These are phyloP conservation scores for Zhengitettix transpicula DNA, from an alignment of 2,888 invertebrate species.

Conservation along the genomic window DNA sequence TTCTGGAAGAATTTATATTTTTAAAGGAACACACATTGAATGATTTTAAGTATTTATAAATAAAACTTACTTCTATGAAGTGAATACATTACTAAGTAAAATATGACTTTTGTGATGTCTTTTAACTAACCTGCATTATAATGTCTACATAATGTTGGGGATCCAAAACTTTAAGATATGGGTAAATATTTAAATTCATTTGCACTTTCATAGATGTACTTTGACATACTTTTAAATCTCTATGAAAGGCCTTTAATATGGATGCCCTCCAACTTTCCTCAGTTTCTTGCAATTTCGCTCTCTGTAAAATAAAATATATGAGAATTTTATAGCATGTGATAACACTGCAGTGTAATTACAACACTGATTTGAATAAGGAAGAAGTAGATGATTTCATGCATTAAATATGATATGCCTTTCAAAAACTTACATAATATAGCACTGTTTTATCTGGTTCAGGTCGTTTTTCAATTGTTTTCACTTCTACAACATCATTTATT, in stretches of 20 bases:
- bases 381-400: neutral
- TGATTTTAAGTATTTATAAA: no score
- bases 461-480: slow-evolving; percentile 42
- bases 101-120: no score
- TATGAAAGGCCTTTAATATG: slow-evolving; percentile 43
- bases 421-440: slow-evolving; percentile 28
- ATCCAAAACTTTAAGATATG: slow-evolving; percentile 48
- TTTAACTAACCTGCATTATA: slow-evolving; percentile 28
- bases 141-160: slow-evolving; percentile 28
- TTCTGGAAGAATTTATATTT: no score
- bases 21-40: no score
- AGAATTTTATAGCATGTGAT: neutral
- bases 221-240: slow-evolving; percentile 49
- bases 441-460: slow-evolving; percentile 23
- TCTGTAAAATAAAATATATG: slow-evolving; percentile 26
- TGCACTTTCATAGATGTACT: slow-evolving; percentile 33
- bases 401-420: neutral
- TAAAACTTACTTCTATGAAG: no score
- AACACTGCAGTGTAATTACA: neutral
- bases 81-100: no score
- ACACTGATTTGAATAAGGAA: neutral
- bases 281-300: slow-evolving; percentile 40
- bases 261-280: slow-evolving; percentile 48
- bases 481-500: slow-evolving; percentile 42
- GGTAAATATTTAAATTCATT: slow-evolving; percentile 43